A percentile compares a stretch with the other conserved stretches of the same genome.
Conservation (phyloP, 2,797 vertebrate species). For the Manis javanica region DNA sequence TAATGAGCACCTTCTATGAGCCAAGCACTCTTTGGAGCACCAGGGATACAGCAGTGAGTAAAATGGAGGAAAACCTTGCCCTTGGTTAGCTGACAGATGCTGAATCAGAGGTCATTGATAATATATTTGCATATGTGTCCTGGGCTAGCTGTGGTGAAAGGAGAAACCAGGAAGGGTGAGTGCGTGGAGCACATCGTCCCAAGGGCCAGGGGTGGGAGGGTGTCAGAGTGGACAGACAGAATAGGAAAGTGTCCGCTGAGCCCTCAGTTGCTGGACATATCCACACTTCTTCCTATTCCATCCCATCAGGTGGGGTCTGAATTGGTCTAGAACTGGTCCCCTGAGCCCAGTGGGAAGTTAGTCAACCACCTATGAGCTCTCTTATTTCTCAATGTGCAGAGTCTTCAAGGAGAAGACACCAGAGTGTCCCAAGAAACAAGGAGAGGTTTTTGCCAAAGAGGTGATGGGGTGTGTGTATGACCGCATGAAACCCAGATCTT, state of each 20-base stretch:
- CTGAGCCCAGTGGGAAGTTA: not conserved
- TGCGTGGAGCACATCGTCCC: not conserved
- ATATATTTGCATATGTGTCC: not conserved
- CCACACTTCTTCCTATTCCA: not conserved
- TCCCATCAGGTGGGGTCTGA: not conserved
- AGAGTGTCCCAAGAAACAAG: not conserved
- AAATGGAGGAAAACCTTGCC: not conserved
- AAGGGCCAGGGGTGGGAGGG: not conserved
- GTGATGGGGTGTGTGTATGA: not conserved
- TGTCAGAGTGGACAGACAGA: constrained; percentile 12
- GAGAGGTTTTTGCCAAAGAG: not conserved
- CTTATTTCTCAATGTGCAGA: not conserved
- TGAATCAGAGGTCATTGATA: constrained; percentile 2
- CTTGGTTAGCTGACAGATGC: constrained; percentile 33
- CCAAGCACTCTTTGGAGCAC: constrained; percentile 6
- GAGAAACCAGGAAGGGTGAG: not conserved
- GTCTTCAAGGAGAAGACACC: not conserved
- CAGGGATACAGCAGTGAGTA: not conserved
- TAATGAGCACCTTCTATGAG: constrained; percentile 52
- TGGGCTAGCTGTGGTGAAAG: not conserved
- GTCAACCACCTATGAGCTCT: not conserved
- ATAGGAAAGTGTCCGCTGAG: not conserved
- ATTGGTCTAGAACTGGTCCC: not conserved
- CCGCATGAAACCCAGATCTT: not conserved
- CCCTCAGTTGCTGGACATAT: not conserved